Evolutionary conservation across 2,888 invertebrate species (phyloP).

Genomic region (Plutella xylostella): DNA sequence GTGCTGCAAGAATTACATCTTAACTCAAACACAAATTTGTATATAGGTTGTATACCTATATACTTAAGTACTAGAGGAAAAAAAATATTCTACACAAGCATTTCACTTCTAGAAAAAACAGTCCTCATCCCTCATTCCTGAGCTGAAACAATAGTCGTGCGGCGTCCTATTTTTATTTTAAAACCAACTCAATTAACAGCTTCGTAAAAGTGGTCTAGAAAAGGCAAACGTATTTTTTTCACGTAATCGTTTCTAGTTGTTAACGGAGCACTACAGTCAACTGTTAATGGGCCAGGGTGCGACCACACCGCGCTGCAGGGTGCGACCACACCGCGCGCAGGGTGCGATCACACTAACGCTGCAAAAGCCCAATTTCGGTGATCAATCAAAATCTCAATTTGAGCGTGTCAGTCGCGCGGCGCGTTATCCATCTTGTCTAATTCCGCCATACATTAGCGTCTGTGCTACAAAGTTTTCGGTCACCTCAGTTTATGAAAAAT

Average conservation of each 20-base stretch:
- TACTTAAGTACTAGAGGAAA: neutral
- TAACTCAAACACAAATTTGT: too few relatives aligned
- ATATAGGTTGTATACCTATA: too few relatives aligned
- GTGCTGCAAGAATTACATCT: too few relatives aligned
- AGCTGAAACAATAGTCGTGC: too few relatives aligned
- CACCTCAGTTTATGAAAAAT: slow-evolving; percentile 1
- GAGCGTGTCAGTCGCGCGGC: slow-evolving; percentile 36
- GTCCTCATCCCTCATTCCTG: too few relatives aligned
- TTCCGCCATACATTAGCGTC: slow-evolving; percentile 28
- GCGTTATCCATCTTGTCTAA: slow-evolving; percentile 41
- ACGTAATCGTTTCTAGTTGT: too few relatives aligned
- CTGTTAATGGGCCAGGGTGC: neutral
- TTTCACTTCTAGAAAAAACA: too few relatives aligned
- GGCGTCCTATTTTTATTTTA: too few relatives aligned
- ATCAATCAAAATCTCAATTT: slow-evolving; percentile 59
- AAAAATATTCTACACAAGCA: neutral
- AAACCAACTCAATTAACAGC: too few relatives aligned
- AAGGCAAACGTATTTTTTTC: too few relatives aligned
- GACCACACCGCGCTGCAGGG: neutral
- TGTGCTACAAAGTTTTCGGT: slow-evolving; percentile 2
- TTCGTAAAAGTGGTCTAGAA: too few relatives aligned
- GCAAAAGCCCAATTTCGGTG: slow-evolving; percentile 24
- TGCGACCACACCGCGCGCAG: neutral
- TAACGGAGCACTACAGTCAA: too few relatives aligned
- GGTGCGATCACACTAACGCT: neutral